Evolutionary conservation across 53 echinoderm and acorn worm species (phyloP).

Genomic region (Actinopyga echinites): DNA sequence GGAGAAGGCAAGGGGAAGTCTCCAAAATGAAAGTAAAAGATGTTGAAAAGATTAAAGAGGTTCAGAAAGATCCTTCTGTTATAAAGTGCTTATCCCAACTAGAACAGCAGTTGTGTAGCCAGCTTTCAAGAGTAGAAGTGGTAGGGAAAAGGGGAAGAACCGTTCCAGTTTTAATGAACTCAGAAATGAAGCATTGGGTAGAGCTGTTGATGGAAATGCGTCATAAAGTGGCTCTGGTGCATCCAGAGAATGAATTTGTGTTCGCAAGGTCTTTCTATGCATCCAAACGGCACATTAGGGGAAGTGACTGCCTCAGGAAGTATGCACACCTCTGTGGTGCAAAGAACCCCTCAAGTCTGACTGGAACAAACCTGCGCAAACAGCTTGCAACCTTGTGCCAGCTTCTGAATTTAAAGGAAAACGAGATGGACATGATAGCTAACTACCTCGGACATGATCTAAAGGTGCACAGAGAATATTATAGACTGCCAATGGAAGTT

Average conservation of each 20-base stretch:
- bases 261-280: conserved; percentile 43
- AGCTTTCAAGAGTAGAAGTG: conserved; percentile 55
- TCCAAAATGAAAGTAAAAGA: conserved; percentile 47
- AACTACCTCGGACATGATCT: conserved; percentile 66
- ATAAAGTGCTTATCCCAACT: conserved; percentile 31
- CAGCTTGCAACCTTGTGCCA: conserved; percentile 58
- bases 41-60: not conserved
- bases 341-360: conserved; percentile 52
- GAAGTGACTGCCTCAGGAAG: conserved; percentile 30
- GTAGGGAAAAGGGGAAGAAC: conserved; percentile 55
- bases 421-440: conserved; percentile 63
- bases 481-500: conserved; percentile 49
- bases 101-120: conserved; percentile 50
- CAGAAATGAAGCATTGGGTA: conserved; percentile 19
- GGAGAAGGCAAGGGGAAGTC: conserved; percentile 42
- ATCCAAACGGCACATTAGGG: conserved; percentile 44
- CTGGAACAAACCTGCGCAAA: conserved; percentile 62
- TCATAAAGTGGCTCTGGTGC: not conserved
- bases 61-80: not conserved
- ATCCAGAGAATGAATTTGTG: conserved; percentile 44
- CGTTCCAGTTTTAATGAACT: conserved; percentile 50
- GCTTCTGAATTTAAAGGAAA: conserved; percentile 53
- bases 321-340: conserved; percentile 51
- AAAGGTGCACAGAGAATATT: conserved; percentile 50
- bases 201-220: not conserved